Conservation (phyloP, 2,797 vertebrate species). For the Pachyuromys duprasi region DNA sequence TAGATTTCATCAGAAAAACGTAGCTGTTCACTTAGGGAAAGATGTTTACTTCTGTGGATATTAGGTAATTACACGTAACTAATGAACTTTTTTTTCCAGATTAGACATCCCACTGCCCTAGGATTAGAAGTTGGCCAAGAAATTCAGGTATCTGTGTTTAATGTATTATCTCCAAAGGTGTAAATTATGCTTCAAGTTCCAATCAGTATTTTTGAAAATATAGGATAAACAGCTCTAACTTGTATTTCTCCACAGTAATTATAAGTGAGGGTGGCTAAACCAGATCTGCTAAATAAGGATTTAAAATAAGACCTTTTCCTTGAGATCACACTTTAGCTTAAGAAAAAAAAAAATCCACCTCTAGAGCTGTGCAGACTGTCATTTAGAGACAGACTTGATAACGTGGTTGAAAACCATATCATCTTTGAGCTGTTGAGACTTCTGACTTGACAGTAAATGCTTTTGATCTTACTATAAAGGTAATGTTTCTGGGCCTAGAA, state of each 20-base stretch:
- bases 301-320: conserved; percentile 26
- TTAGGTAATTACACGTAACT: conserved; percentile 12
- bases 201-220: conserved; percentile 53
- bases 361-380: conserved; percentile 4
- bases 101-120: conserved; percentile 96
- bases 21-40: conserved; percentile 11
- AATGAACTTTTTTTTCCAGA: conserved; percentile 87
- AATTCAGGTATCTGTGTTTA: conserved; percentile 93
- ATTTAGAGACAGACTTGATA: conserved; percentile 35
- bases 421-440: conserved; percentile 49
- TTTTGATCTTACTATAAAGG: conserved; percentile 43
- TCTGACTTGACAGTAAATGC: conserved; percentile 18
- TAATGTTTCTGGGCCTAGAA: conserved; percentile 14
- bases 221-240: conserved; percentile 38
- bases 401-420: conserved; percentile 20
- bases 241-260: conserved; percentile 38
- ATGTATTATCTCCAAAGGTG: conserved; percentile 37
- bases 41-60: background rate
- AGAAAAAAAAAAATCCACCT: background rate
- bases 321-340: conserved; percentile 22
- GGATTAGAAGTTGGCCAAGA: conserved; percentile 97
- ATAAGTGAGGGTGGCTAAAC: conserved; percentile 46
- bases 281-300: conserved; percentile 4
- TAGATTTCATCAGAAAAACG: conserved; percentile 53
- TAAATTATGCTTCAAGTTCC: conserved; percentile 47